A percentile compares a stretch with the other conserved stretches of the same genome.
Evolutionary conservation across 2,888 invertebrate genomes (phyloP).

Genomic region (Papilio gigon): DNA sequence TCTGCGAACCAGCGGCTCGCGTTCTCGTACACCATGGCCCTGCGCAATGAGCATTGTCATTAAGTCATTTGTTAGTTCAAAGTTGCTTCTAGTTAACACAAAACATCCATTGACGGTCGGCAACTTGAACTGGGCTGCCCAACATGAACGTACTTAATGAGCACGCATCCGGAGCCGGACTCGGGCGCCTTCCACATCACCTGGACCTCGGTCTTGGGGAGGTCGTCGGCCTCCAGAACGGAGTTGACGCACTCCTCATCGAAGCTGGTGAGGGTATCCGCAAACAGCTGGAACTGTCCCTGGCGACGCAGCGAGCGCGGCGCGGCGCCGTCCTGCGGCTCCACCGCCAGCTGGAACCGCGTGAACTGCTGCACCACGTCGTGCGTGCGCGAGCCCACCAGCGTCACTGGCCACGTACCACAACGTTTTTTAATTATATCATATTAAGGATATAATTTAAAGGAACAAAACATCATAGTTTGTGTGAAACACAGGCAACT

Average conservation of each 20-base stretch:
- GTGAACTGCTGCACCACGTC: constrained; percentile 88
- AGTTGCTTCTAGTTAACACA: too few species aligned
- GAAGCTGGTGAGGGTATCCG: constrained; percentile 85
- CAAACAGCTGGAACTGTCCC: constrained; percentile 80
- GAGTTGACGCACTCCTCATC: constrained; percentile 93
- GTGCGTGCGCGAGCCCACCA: constrained; percentile 86
- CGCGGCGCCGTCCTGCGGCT: constrained; percentile 81
- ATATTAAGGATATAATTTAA: too few species aligned
- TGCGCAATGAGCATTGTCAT: constrained; percentile 55
- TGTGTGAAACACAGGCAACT: too few species aligned
- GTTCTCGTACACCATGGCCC: constrained; percentile 93
- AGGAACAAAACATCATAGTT: too few species aligned
- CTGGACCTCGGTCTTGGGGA: constrained; percentile 91
- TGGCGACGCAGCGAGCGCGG: constrained; percentile 60
- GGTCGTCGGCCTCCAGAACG: constrained; percentile 89
- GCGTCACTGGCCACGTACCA: constrained; percentile 77
- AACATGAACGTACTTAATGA: constrained; percentile 85
- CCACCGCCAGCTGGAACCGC: constrained; percentile 89
- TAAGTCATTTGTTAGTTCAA: not conserved
- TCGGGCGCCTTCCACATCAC: constrained; percentile 96
- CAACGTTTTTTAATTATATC: not conserved
- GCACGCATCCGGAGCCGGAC: constrained; percentile 92
- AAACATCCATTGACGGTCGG: not conserved
- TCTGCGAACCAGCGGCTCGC: constrained; percentile 93
- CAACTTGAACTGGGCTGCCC: not conserved